These are phyloP conservation scores for Caradrina kadenii DNA, from an alignment of 2,888 invertebrate genomes.

Conservation along the genomic window DNA sequence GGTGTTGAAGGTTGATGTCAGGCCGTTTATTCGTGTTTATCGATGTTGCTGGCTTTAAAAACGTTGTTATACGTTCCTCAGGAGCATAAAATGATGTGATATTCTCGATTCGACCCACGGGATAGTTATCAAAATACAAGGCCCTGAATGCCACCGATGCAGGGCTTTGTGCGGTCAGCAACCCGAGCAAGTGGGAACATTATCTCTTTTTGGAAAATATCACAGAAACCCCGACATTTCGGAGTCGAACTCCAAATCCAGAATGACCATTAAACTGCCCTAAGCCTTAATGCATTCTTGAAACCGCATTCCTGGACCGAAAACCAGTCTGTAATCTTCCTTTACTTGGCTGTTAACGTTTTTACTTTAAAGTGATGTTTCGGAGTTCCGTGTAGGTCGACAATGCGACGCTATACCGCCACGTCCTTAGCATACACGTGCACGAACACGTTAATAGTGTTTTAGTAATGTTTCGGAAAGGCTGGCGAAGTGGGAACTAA, in stretches of 20 bases:
- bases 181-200: constrained; percentile 20
- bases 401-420: constrained; percentile 35
- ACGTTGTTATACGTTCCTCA: constrained; percentile 18
- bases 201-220: constrained; percentile 43
- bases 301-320: constrained; percentile 47
- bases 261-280: constrained; percentile 53
- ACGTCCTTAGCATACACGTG: constrained; percentile 45
- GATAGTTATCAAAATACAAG: constrained; percentile 7
- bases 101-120: constrained; percentile 20
- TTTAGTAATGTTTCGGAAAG: constrained; percentile 51
- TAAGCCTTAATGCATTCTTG: constrained; percentile 58
- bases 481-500: constrained; percentile 30
- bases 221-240: constrained; percentile 24
- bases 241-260: constrained; percentile 37
- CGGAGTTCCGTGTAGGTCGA: constrained; percentile 44
- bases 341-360: constrained; percentile 35
- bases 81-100: constrained; percentile 21
- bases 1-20: constrained; percentile 70
- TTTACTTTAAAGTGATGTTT: constrained; percentile 47
- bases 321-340: constrained; percentile 56
- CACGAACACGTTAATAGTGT: constrained; percentile 52
- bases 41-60: constrained; percentile 47
- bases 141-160: constrained; percentile 2
- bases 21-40: constrained; percentile 59
- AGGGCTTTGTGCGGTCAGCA: constrained; percentile 33